A percentile compares a stretch with the other conserved stretches of the same genome.
Evolutionary conservation across 2,113 vertebrate genomes (phyloP).

Genomic region (Stercorarius parasiticus): DNA sequence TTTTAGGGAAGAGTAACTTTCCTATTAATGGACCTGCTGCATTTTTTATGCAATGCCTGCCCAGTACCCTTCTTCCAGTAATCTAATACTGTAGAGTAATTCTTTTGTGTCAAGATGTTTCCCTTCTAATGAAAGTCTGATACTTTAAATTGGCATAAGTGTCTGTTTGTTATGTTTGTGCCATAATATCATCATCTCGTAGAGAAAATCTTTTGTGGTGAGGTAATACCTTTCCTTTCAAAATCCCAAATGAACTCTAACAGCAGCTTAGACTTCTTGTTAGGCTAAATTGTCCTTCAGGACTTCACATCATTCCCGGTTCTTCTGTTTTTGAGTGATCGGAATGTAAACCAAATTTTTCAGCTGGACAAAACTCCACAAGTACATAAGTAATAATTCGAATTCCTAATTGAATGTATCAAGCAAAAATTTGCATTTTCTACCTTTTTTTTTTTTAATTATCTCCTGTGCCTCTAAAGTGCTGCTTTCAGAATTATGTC

Average conservation of each 20-base stretch:
- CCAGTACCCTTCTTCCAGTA: not conserved
- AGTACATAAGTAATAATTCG: not conserved
- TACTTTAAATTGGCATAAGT: not conserved
- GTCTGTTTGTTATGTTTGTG: not conserved
- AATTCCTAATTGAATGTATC: not conserved
- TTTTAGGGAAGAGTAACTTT: not conserved
- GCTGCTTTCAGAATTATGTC: not conserved
- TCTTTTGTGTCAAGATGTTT: not conserved
- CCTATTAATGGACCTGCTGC: not conserved
- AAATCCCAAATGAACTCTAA: not conserved
- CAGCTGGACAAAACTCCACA: not conserved
- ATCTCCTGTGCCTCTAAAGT: not conserved
- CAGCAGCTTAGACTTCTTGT: not conserved
- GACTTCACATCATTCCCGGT: not conserved
- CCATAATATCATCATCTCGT: not conserved
- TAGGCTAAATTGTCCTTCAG: not conserved
- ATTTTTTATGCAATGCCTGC: not conserved
- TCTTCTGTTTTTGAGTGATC: not conserved
- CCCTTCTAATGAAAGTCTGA: not conserved
- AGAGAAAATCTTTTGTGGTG: not conserved
- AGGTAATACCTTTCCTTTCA: not conserved
- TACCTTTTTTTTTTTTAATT: not conserved
- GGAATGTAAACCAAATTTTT: not conserved
- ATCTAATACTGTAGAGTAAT: not conserved
- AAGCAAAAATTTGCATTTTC: not conserved